Percentiles rank a stretch among this genome's conserved stretches.
These are phyloP conservation scores for Salticus scenicus DNA, from an alignment of 2,888 invertebrate genomes.

Conservation along the genomic window DNA sequence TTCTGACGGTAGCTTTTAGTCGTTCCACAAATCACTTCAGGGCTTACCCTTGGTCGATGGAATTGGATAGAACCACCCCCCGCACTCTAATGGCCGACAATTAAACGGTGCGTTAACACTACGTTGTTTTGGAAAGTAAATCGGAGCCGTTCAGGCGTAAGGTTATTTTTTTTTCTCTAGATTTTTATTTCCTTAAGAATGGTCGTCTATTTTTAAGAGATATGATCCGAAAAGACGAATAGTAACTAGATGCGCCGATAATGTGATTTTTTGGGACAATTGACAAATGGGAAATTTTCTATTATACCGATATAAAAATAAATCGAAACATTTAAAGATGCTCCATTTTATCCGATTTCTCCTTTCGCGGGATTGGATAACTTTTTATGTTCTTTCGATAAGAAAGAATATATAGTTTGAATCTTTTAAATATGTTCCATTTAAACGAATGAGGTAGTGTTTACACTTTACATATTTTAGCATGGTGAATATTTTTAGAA, in stretches of 20 bases:
- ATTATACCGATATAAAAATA: neutral
- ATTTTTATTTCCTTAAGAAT: slow-evolving; percentile 12
- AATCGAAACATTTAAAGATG: neutral
- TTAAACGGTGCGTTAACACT: slow-evolving; percentile 19
- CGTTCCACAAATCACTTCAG: slow-evolving; percentile 12
- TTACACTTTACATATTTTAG: too few species aligned
- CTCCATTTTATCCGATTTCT: neutral
- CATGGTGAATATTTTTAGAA: too few species aligned
- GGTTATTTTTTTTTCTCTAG: neutral
- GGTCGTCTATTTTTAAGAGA: slow-evolving; percentile 6
- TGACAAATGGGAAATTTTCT: neutral
- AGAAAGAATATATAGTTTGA: too few species aligned
- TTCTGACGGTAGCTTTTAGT: slow-evolving; percentile 17
- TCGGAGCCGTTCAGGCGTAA: slow-evolving; percentile 10
- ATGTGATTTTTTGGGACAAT: neutral
- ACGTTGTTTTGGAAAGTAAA: slow-evolving; percentile 12
- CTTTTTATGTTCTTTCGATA: too few species aligned
- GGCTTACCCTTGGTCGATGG: slow-evolving; percentile 9
- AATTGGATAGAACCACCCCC: slow-evolving; percentile 17
- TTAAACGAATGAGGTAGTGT: too few species aligned
- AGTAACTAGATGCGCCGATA: neutral
- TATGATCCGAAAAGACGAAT: slow-evolving; percentile 10
- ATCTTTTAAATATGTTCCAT: too few species aligned
- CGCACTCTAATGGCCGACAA: slow-evolving; percentile 9
- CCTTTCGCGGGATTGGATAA: too few species aligned